Conservation (phyloP, 2,113 vertebrate species). For the Patagioenas fasciata region DNA sequence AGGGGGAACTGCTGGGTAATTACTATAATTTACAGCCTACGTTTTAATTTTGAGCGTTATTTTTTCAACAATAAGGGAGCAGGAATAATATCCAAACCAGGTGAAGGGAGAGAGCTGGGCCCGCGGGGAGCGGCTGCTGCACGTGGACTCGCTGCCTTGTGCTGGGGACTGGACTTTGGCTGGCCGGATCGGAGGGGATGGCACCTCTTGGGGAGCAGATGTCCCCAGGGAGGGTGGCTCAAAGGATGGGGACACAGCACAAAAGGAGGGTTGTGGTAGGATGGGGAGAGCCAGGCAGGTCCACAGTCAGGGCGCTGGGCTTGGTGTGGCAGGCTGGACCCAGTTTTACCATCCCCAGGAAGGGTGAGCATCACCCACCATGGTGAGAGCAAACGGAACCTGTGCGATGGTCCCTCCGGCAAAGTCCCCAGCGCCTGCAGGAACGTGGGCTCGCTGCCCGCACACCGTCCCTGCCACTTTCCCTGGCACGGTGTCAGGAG, state of each 20-base stretch:
- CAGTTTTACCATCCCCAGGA: not conserved
- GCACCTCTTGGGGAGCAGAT: not conserved
- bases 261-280: not conserved
- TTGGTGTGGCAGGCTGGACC: not conserved
- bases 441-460: not conserved
- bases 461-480: not conserved
- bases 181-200: rapidly evolving
- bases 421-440: rapidly evolving
- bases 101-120: not conserved
- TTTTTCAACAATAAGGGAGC: slow-evolving; percentile 61
- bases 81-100: slow-evolving; percentile 34
- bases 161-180: too few relatives aligned
- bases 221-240: too few relatives aligned
- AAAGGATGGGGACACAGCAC: not conserved
- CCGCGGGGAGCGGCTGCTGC: not conserved
- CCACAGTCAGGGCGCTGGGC: not conserved
- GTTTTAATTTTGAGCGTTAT: slow-evolving; percentile 55
- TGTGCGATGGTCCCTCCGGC: rapidly evolving
- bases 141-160: rapidly evolving
- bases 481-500: not conserved
- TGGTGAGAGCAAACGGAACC: rapidly evolving
- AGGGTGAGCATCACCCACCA: rapidly evolving
- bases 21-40: slow-evolving; percentile 56
- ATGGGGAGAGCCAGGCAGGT: not conserved
- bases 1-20: slow-evolving; percentile 56